Percentiles rank a stretch among this genome's conserved stretches.
Evolutionary conservation across 2,113 vertebrate genomes (phyloP).

Genomic region (Leptobrachium ailaonicum): DNA sequence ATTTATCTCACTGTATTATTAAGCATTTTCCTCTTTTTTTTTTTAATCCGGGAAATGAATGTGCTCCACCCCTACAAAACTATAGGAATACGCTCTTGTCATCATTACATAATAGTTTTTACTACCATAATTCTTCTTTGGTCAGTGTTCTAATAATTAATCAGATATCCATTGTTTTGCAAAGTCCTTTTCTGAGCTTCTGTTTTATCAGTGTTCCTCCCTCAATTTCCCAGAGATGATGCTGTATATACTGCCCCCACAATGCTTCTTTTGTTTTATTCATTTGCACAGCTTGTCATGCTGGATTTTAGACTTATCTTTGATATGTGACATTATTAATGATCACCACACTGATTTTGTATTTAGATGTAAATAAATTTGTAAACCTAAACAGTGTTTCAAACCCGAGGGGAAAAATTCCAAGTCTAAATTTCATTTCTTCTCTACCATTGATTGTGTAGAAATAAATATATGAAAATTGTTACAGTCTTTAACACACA

Average conservation of each 20-base stretch:
- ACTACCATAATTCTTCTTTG: neutral
- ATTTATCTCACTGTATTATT: too few relatives aligned
- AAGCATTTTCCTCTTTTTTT: too few relatives aligned
- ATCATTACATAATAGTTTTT: neutral
- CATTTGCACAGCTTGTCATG: neutral
- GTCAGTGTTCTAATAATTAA: neutral
- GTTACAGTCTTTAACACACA: too few relatives aligned
- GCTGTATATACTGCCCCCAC: neutral
- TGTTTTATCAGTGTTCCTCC: neutral
- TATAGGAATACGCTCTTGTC: too few relatives aligned
- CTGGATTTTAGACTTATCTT: neutral
- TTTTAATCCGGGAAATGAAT: too few relatives aligned
- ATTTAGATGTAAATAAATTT: slow-evolving; percentile 1
- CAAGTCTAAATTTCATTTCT: too few relatives aligned
- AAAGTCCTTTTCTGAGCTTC: neutral
- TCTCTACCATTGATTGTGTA: too few relatives aligned
- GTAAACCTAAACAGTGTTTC: neutral
- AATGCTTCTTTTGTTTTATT: neutral
- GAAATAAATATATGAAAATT: too few relatives aligned
- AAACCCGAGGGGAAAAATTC: too few relatives aligned
- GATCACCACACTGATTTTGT: neutral
- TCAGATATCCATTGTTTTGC: neutral
- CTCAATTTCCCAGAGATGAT: neutral
- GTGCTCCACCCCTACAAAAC: too few relatives aligned
- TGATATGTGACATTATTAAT: neutral